Evolutionary conservation across 2,888 invertebrate species (phyloP).

Genomic region (Endotricha flammealis): DNA sequence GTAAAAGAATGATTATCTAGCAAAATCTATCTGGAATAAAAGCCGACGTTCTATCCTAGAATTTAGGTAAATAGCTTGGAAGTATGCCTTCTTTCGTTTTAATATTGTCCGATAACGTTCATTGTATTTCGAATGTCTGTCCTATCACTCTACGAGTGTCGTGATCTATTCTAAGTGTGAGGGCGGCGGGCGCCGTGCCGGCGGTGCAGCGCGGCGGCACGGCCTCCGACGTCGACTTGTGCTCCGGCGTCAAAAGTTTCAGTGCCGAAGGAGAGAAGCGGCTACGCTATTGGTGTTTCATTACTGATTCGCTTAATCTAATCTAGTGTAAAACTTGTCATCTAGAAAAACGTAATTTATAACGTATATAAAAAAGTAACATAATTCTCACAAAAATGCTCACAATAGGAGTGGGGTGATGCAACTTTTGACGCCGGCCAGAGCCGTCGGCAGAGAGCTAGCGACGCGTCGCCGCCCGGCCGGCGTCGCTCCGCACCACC

Average conservation of each 20-base stretch:
- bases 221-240: constrained; percentile 31
- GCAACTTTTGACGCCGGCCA: constrained; percentile 56
- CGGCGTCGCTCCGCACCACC: constrained; percentile 33
- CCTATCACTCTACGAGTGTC: constrained; percentile 74
- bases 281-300: constrained; percentile 78
- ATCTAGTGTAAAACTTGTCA: constrained; percentile 76
- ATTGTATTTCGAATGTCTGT: constrained; percentile 66
- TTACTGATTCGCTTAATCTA: constrained; percentile 77
- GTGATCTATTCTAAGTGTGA: constrained; percentile 69
- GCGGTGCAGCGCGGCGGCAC: constrained; percentile 24
- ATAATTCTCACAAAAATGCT: constrained; percentile 77
- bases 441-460: constrained; percentile 20
- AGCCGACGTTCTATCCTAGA: constrained; percentile 74
- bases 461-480: constrained; percentile 12
- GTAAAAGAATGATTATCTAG: constrained; percentile 71
- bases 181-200: constrained; percentile 29
- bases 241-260: constrained; percentile 68
- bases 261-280: constrained; percentile 75
- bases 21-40: constrained; percentile 77
- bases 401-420: constrained; percentile 69
- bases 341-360: constrained; percentile 69
- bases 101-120: constrained; percentile 75
- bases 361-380: constrained; percentile 73
- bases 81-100: constrained; percentile 70
- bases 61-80: constrained; percentile 73